These are phyloP conservation scores for Coenobita brevimanus DNA, from an alignment of 1,140 invertebrate species.

Conservation along the genomic window DNA sequence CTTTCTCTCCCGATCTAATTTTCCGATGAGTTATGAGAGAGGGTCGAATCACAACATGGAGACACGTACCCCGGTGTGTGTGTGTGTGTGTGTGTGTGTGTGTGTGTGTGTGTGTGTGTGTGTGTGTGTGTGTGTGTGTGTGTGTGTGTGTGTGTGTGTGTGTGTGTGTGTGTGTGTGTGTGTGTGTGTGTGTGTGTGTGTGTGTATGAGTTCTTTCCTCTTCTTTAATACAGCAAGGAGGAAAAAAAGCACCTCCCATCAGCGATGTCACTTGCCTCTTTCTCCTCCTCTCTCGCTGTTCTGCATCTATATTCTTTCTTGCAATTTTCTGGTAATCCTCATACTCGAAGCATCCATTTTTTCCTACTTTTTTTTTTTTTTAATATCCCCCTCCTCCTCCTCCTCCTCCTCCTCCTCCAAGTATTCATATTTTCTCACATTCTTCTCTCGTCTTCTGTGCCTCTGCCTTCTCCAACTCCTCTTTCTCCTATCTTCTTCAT, in stretches of 20 bases:
- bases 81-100: too few species aligned
- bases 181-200: too few species aligned
- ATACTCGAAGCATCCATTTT: not conserved
- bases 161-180: conserved; percentile 35
- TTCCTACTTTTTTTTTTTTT: not conserved
- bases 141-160: conserved; percentile 31
- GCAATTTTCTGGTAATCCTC: not conserved
- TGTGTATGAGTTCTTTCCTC: too few species aligned
- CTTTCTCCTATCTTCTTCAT: not conserved
- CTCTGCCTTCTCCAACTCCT: not conserved
- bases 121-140: conserved; percentile 34
- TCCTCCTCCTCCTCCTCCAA: conserved; percentile 5
- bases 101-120: not conserved
- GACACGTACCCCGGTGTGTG: too few species aligned
- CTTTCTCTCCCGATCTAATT: too few species aligned
- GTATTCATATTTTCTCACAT: not conserved
- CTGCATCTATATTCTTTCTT: not conserved
- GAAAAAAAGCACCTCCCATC: not conserved
- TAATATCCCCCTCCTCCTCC: conserved; percentile 6
- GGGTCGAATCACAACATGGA: too few species aligned
- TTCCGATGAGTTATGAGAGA: too few species aligned
- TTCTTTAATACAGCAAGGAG: too few species aligned
- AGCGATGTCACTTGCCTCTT: not conserved
- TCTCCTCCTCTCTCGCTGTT: not conserved
- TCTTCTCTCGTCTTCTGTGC: not conserved